phyloP scores from a whole-genome alignment of 2,797 vertebrate genomes.

The Spizella passerina region DNA sequence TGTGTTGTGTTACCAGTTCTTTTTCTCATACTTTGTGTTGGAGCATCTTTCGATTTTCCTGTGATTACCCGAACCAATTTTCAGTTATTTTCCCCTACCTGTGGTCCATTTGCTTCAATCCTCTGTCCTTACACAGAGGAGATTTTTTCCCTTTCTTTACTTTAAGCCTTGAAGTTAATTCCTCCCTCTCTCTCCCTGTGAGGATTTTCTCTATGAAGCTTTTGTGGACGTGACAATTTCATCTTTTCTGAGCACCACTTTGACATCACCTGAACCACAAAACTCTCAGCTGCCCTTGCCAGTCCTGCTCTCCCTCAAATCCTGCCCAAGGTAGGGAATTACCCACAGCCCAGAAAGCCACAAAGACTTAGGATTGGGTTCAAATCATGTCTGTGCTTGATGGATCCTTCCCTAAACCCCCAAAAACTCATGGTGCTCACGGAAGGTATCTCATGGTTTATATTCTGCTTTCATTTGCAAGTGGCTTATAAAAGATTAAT shows the following conservation, averaged over 20 bases:
- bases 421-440: neutral
- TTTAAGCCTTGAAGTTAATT: constrained; percentile 61
- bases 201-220: constrained; percentile 45
- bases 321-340: neutral
- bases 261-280: neutral
- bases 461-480: constrained; percentile 21
- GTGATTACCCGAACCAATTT: constrained; percentile 22
- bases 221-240: constrained; percentile 43
- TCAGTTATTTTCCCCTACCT: constrained; percentile 31
- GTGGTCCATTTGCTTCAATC: constrained; percentile 31
- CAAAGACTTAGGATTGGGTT: neutral
- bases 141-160: neutral
- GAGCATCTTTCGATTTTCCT: constrained; percentile 34
- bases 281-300: neutral
- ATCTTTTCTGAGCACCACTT: neutral
- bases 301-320: neutral
- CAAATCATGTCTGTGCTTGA: neutral
- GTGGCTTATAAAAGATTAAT: constrained; percentile 62
- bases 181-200: neutral
- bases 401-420: neutral
- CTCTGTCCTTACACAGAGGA: neutral
- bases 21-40: neutral
- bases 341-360: neutral
- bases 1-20: neutral
- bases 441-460: neutral